A percentile compares a stretch with the other conserved stretches of the same genome.
Conservation (phyloP, 1,140 invertebrate species). For the Pectinophora gossypiella region DNA sequence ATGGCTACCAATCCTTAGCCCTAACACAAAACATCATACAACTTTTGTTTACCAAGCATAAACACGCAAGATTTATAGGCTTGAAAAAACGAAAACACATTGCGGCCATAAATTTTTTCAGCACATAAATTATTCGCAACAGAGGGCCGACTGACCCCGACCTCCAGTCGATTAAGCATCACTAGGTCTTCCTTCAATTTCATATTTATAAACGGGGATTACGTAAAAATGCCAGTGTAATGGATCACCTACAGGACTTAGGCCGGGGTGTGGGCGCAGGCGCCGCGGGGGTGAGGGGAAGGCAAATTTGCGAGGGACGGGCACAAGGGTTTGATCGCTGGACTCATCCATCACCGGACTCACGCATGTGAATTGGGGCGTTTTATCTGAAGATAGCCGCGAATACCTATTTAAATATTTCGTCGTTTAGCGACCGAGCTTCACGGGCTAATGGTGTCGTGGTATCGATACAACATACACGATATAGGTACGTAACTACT, state of each 20-base stretch:
- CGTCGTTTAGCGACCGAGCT: constrained; percentile 49
- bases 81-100: neutral
- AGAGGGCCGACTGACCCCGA: constrained; percentile 57
- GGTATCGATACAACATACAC: too few relatives aligned
- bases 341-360: constrained; percentile 70
- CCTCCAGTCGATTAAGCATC: constrained; percentile 73
- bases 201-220: constrained; percentile 74
- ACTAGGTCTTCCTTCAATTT: constrained; percentile 72
- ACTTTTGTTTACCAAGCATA: too few relatives aligned
- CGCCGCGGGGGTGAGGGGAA: constrained; percentile 39
- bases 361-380: constrained; percentile 72
- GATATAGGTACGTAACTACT: too few relatives aligned
- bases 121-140: constrained; percentile 51
- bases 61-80: neutral
- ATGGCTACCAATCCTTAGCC: too few relatives aligned
- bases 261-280: constrained; percentile 29
- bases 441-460: constrained; percentile 28
- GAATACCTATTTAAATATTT: constrained; percentile 72
- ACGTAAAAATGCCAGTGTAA: constrained; percentile 73
- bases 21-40: too few relatives aligned
- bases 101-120: constrained; percentile 1
- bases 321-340: constrained; percentile 65
- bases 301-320: constrained; percentile 60
- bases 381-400: constrained; percentile 70
- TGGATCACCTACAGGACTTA: constrained; percentile 72